These are phyloP conservation scores for Sterrhoptilus dennistouni DNA, from an alignment of 2,113 vertebrate species.

Conservation along the genomic window DNA sequence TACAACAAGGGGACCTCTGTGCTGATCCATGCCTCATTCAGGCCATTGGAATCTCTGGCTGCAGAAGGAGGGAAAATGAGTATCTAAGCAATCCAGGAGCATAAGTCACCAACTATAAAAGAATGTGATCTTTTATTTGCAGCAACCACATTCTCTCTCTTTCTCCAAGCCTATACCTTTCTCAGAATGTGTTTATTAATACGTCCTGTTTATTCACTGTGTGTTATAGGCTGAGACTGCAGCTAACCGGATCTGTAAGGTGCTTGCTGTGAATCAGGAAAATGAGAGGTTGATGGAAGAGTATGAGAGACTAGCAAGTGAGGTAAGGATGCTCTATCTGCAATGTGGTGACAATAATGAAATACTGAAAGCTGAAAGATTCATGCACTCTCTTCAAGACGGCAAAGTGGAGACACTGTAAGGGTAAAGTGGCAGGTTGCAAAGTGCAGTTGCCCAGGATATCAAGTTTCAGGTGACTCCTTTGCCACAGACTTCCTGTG, in stretches of 20 bases:
- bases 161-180: not conserved
- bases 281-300: constrained; percentile 99
- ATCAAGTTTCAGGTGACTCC: not conserved
- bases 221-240: constrained; percentile 94
- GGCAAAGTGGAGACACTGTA: not conserved
- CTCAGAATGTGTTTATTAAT: not conserved
- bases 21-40: not conserved
- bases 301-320: constrained; percentile 96
- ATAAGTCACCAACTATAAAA: not conserved
- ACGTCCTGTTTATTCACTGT: constrained; percentile 52
- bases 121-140: not conserved
- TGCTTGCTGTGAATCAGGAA: constrained; percentile 98
- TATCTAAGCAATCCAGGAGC: not conserved
- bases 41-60: not conserved
- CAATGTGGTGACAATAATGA: not conserved
- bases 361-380: not conserved
- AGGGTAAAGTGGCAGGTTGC: not conserved
- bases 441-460: not conserved
- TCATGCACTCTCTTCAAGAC: not conserved
- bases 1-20: not conserved
- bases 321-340: constrained; percentile 79
- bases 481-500: not conserved
- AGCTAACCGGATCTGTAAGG: constrained; percentile 97
- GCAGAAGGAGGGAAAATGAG: not conserved
- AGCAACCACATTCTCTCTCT: not conserved